A percentile compares a stretch with the other conserved stretches of the same genome.
phyloP scores from a whole-genome alignment of 2,888 invertebrate genomes.

The Arrhopalites spinosus region DNA sequence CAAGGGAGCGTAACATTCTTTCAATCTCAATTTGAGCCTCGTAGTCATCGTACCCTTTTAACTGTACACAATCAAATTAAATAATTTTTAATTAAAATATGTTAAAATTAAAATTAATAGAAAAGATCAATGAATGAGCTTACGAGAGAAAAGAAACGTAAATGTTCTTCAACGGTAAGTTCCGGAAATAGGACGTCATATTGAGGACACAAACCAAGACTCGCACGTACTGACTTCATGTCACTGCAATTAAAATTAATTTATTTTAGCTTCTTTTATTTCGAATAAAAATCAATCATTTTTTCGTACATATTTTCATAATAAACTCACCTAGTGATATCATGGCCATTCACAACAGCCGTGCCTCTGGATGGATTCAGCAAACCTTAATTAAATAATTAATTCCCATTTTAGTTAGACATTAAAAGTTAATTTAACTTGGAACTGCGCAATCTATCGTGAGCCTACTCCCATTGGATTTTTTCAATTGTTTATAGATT shows the following conservation, averaged over 20 bases:
- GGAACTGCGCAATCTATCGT: too few relatives aligned
- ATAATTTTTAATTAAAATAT: background rate
- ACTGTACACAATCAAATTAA: conserved; percentile 59
- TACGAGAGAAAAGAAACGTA: conserved; percentile 78
- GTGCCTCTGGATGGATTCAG: conserved; percentile 72
- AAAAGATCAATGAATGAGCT: background rate
- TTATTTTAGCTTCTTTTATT: too few relatives aligned
- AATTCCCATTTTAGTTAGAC: too few relatives aligned
- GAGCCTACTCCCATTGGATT: too few relatives aligned
- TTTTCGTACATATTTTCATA: too few relatives aligned
- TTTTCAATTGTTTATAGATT: background rate
- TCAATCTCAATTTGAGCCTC: conserved; percentile 64
- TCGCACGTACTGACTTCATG: conserved; percentile 69
- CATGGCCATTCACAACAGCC: conserved; percentile 73
- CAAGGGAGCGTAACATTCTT: conserved; percentile 67
- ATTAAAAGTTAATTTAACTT: too few relatives aligned
- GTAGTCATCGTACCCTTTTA: conserved; percentile 66
- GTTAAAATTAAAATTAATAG: background rate
- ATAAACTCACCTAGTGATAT: conserved; percentile 65
- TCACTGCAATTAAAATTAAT: too few relatives aligned
- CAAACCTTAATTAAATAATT: conserved; percentile 65
- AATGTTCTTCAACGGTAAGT: conserved; percentile 80
- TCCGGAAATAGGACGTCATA: conserved; percentile 83
- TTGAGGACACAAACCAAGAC: conserved; percentile 89
- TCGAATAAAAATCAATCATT: too few relatives aligned